Evolutionary conservation across 2,113 vertebrate genomes (phyloP), one percentile per base, ranked within the genome.

Genomic region (Coracopsis vasa): DNA sequence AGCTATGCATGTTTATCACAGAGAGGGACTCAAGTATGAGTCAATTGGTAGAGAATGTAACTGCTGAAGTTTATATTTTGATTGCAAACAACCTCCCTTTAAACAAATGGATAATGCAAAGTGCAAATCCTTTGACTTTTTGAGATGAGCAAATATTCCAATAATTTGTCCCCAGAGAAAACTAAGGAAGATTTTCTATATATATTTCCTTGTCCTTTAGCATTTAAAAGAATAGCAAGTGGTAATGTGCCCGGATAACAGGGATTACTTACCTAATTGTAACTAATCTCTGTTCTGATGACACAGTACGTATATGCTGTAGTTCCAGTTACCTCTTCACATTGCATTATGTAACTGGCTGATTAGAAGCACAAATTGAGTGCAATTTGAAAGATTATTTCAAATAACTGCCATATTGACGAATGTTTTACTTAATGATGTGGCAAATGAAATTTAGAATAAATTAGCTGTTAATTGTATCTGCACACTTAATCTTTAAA

Each of bases 341-440:
- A 62, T 71, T 61, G 31, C 64, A 53, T 74, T 86, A 48, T 88
- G 60, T 80, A 94, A 67, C 29, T 83, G 69, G 39, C 75, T 95
- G 67, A 88, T 97, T 96, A 96, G 47, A 90, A 88, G 37, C 79
- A 95, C 39, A 95, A 97, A 88, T 66, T 81, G 53, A 95, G 92
- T 33, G 75, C 42, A 77, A 61, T 84, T 94, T 89, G 65, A 95
- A 81, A 66, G 66, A 51, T 61, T 82, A 72, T 88, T 96, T 86
- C 28, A 92, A 92, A 80, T 77, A 94, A 73, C 62, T 73, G 58
- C 45, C 58, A 42, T 80, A 80, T 51, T 80, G 87, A 94, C 1
- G 5, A 96, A 61, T 54, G 73, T 48, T 93, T 95, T 94, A 70
- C 78, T 80, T 82, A 95, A 96, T 66, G 58, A 64, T 82, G 81